Conservation (phyloP, 1,140 invertebrate genomes). For the Drosophila pectinifera region DNA sequence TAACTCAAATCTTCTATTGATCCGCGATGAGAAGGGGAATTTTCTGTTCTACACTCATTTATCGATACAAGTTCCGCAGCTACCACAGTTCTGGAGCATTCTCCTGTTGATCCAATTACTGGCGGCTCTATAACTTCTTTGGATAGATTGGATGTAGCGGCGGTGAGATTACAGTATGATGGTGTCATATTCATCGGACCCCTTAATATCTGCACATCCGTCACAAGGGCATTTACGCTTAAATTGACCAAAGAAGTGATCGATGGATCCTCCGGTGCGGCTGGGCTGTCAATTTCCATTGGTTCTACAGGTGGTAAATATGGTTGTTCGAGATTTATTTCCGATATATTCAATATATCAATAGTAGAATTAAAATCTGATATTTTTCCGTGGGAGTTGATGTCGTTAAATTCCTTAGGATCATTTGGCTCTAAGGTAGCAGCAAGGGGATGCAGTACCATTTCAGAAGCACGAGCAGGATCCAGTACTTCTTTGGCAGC, state of each 20-base stretch:
- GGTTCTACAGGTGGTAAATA: neutral
- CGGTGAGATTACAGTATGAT: neutral
- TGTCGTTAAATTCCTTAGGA: no score
- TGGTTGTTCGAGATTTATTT: neutral
- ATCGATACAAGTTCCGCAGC: neutral
- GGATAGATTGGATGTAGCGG: neutral
- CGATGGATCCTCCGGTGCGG: neutral
- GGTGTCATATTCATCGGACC: neutral
- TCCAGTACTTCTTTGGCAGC: neutral
- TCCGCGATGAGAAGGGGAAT: neutral
- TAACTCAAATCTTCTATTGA: constrained; percentile 33
- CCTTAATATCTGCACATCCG: constrained; percentile 7
- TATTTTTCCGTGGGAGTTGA: neutral
- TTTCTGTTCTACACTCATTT: neutral
- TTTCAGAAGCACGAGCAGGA: neutral
- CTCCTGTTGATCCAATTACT: neutral
- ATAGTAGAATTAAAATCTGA: neutral
- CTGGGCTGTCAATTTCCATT: neutral
- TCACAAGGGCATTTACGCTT: neutral
- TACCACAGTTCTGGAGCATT: neutral
- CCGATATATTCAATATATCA: neutral
- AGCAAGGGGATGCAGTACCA: neutral
- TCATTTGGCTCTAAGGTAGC: neutral
- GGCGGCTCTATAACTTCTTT: no score
- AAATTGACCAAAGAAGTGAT: neutral